Base-by-base conservation (phyloP, 2,888 invertebrate species). In the Rhyacophila evoluta region DNA sequence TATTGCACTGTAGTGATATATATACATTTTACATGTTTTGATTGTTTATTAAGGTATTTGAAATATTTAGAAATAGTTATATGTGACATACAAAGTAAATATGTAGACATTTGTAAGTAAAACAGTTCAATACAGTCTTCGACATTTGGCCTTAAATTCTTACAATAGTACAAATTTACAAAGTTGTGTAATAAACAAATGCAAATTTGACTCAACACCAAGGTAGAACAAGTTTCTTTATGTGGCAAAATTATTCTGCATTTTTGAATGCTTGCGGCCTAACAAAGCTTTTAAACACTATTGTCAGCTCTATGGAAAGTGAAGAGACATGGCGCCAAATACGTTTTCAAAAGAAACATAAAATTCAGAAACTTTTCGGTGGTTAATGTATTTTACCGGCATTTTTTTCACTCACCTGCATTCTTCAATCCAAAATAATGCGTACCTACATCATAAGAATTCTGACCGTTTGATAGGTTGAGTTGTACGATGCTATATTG, bases 321-420 rank as follows among this genome's bases (percentile, higher is more conserved):
- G 72, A 41, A 72, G 39, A 77, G 77, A 77, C 77, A 15, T 77
- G 77, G 77, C 77, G 77, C 77, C 77, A 72, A 67, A 71, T 19
- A 25, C 33, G 29, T 41, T 55, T 69, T 12, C 37, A 41, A 37
- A 75, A 38, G 77, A 75, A 55, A 55, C 55, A 55, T 55, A 25
- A 55, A 55, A 55, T 55, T 25, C 19, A 8, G 19, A 55, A 55
- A 19, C 55, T 55, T 55, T 55, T 55, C 19, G 25, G 25, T 19
- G 55, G 55, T 55, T 55, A 55, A 55, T 25, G 55, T 10, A 19
- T 55, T 55, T 55, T 33, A 33, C 4, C 29, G 29, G 29, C 6
- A 6, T 33, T 33, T 41, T 41, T 55, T 25, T 55, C 19, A 25
- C 19, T 19, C 19, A 55, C 55, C 55, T 55, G 55, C 55, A 55